These are phyloP conservation scores for Hoplias malabaricus DNA, from an alignment of 2,113 vertebrate genomes.

Conservation along the genomic window DNA sequence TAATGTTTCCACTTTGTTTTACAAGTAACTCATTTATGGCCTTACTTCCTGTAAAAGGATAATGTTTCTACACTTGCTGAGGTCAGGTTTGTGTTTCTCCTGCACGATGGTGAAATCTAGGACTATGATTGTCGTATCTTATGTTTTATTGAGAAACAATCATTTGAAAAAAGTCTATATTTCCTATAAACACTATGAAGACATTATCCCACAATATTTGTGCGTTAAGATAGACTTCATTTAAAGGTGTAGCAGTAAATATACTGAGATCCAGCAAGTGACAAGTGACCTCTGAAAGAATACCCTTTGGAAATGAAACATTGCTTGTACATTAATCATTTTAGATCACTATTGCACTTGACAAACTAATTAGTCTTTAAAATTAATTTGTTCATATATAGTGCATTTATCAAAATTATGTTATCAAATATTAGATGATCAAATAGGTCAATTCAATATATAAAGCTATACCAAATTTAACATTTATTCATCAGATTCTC, in stretches of 20 bases:
- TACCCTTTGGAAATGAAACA: slow-evolving; percentile 13
- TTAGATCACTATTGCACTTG: slow-evolving; percentile 59
- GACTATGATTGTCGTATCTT: slow-evolving; percentile 72
- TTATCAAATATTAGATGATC: not conserved
- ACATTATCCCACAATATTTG: slow-evolving; percentile 36
- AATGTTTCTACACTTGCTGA: slow-evolving; percentile 4
- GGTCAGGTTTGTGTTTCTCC: slow-evolving; percentile 2
- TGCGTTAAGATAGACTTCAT: slow-evolving; percentile 33
- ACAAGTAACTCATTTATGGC: slow-evolving; percentile 23
- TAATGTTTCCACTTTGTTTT: slow-evolving; percentile 4
- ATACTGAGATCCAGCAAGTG: not conserved
- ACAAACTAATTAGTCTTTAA: slow-evolving; percentile 44
- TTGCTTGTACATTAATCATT: not conserved
- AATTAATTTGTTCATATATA: slow-evolving; percentile 35
- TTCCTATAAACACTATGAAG: slow-evolving; percentile 37
- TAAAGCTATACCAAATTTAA: slow-evolving; percentile 2
- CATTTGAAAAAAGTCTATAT: slow-evolving; percentile 31
- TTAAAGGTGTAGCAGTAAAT: slow-evolving; percentile 12
- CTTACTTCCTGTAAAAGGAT: slow-evolving; percentile 5
- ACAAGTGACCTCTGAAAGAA: not conserved
- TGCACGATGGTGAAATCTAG: slow-evolving; percentile 22
- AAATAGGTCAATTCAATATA: slow-evolving; percentile 14
- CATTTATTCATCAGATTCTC: not conserved
- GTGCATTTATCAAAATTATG: slow-evolving; percentile 42
- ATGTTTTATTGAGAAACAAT: slow-evolving; percentile 46